Conservation (phyloP, 1,140 invertebrate species). For the Caenorhabditis inopinata region DNA sequence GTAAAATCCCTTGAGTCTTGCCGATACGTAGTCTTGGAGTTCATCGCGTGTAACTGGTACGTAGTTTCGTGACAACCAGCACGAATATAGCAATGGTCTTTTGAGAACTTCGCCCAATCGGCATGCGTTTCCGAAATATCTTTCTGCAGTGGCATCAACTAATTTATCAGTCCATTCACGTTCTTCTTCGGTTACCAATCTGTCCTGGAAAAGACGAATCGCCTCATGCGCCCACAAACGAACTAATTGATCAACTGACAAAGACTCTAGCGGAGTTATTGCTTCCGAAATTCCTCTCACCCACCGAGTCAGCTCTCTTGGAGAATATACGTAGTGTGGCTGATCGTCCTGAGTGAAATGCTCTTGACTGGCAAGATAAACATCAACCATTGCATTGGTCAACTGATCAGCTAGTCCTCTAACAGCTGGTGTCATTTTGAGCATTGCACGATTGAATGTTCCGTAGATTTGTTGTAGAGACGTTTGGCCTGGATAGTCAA, state of each 20-base stretch:
- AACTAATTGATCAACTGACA: slow-evolving; percentile 89
- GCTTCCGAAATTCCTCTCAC: slow-evolving; percentile 98
- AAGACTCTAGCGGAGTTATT: slow-evolving; percentile 83
- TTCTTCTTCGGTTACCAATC: slow-evolving; percentile 88
- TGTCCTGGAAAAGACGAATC: slow-evolving; percentile 88
- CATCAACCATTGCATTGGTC: slow-evolving; percentile 98
- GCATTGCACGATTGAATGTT: slow-evolving; percentile 94
- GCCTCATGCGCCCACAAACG: slow-evolving; percentile 98
- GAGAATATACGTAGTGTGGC: slow-evolving; percentile 98
- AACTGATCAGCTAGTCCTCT: slow-evolving; percentile 90
- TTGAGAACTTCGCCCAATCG: slow-evolving; percentile 76
- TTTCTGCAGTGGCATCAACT: slow-evolving; percentile 84
- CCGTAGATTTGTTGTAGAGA: slow-evolving; percentile 87
- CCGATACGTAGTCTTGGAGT: slow-evolving; percentile 91
- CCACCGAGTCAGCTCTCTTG: slow-evolving; percentile 99
- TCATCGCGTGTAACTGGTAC: slow-evolving; percentile 91
- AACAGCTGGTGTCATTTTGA: slow-evolving; percentile 83
- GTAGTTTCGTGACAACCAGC: slow-evolving; percentile 98
- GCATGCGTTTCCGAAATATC: slow-evolving; percentile 83
- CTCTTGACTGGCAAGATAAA: slow-evolving; percentile 94
- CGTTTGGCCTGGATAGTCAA: slow-evolving; percentile 96
- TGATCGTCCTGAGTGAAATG: slow-evolving; percentile 99
- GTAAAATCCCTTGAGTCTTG: slow-evolving; percentile 95
- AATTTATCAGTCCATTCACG: slow-evolving; percentile 97
- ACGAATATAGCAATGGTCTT: slow-evolving; percentile 93